Conservation (phyloP, 2,113 vertebrate species). For the Protobothrops flavoviridis region DNA sequence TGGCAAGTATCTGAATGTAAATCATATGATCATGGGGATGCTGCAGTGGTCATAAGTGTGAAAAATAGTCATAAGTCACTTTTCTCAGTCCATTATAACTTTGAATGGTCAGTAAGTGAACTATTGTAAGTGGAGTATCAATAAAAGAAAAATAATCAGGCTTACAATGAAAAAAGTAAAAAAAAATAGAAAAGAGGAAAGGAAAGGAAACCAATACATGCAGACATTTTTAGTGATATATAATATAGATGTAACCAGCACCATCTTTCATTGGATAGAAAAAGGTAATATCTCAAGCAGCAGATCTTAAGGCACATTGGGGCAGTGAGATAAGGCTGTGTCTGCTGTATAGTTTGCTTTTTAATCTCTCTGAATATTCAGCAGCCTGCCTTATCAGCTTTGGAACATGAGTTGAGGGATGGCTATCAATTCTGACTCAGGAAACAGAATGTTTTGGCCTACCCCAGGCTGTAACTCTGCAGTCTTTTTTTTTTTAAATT, state of each 20-base stretch:
- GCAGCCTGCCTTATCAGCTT: neutral
- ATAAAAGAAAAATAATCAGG: neutral
- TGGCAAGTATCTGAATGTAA: too few species aligned
- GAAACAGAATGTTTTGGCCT: neutral
- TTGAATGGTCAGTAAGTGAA: too few species aligned
- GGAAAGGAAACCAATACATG: neutral
- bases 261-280: neutral
- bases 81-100: too few species aligned
- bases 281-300: neutral
- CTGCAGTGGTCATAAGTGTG: too few species aligned
- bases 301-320: neutral
- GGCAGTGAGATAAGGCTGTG: neutral
- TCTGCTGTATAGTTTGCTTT: neutral
- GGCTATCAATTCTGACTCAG: neutral
- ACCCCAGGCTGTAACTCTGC: neutral
- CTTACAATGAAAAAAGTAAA: neutral
- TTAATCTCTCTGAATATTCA: neutral
- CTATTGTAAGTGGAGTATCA: neutral
- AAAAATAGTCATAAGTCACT: too few species aligned
- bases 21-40: too few species aligned
- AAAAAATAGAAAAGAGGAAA: neutral
- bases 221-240: neutral
- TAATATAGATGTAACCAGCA: neutral
- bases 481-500: neutral
- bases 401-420: neutral